Evolutionary conservation across 2,797 vertebrate genomes (phyloP).

Genomic region (Oreochromis mossambicus): DNA sequence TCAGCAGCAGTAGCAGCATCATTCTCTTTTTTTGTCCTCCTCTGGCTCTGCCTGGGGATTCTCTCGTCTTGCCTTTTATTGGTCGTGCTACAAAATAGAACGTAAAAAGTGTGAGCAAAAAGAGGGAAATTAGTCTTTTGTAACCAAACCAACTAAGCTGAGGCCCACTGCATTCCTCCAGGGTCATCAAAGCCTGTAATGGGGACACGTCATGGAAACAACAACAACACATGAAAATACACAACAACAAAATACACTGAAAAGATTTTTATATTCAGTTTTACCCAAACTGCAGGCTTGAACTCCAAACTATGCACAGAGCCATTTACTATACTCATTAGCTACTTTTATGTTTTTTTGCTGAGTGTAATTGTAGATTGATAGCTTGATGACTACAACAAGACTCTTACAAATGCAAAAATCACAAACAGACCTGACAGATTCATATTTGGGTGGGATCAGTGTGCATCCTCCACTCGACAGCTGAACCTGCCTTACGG

Average conservation of each 20-base stretch:
- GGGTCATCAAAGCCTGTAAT: neutral
- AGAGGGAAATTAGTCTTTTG: slow-evolving; percentile 11
- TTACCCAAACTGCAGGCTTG: neutral
- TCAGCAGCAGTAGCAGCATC: neutral
- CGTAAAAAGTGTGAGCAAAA: neutral
- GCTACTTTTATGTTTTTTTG: neutral
- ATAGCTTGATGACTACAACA: neutral
- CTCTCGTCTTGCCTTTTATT: neutral
- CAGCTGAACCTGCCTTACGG: neutral
- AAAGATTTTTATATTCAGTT: neutral
- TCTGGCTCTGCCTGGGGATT: neutral
- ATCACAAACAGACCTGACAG: neutral
- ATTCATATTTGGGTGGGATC: neutral
- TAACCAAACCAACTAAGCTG: neutral
- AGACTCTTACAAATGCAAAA: neutral
- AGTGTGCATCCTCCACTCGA: neutral
- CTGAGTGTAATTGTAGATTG: neutral
- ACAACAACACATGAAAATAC: neutral
- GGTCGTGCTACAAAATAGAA: neutral
- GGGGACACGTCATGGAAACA: neutral
- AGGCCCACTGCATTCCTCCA: neutral
- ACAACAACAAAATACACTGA: neutral
- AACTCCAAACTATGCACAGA: neutral
- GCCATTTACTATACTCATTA: neutral
- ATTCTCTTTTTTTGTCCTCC: neutral